These are phyloP conservation scores for Butorides virescens DNA, from an alignment of 2,113 vertebrate species.

Conservation along the genomic window DNA sequence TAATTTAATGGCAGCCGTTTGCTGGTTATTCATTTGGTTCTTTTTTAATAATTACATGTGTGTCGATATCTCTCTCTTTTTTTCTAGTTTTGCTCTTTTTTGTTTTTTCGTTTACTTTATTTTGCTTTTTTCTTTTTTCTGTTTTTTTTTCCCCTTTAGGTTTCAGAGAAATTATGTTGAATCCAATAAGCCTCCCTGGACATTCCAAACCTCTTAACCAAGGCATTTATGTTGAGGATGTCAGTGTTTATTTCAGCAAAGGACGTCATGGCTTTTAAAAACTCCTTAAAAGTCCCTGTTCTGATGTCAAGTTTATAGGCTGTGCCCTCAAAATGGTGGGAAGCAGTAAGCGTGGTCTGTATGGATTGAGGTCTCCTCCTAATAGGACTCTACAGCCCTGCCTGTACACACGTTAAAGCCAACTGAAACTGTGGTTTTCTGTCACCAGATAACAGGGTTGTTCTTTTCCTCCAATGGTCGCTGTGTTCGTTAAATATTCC, in stretches of 20 bases:
- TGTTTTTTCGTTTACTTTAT: constrained; percentile 79
- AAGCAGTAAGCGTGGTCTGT: constrained; percentile 73
- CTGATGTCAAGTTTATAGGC: constrained; percentile 79
- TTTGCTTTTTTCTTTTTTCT: constrained; percentile 79
- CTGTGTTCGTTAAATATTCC: constrained; percentile 72
- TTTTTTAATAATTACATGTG: constrained; percentile 65
- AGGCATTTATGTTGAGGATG: constrained; percentile 87
- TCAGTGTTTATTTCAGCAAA: constrained; percentile 89
- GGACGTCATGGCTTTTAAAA: constrained; percentile 88
- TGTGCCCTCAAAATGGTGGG: constrained; percentile 79
- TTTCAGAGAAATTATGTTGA: constrained; percentile 91
- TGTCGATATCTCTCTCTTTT: constrained; percentile 69
- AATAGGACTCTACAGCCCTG: constrained; percentile 73
- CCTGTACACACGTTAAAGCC: constrained; percentile 61
- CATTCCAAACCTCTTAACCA: constrained; percentile 87
- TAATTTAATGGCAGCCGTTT: constrained; percentile 40
- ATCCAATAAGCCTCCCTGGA: constrained; percentile 87
- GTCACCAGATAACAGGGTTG: constrained; percentile 72
- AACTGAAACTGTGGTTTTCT: constrained; percentile 66
- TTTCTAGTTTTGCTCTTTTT: constrained; percentile 79
- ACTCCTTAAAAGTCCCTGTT: constrained; percentile 79
- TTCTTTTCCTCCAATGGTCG: constrained; percentile 72
- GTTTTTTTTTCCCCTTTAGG: constrained; percentile 81
- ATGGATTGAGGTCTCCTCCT: constrained; percentile 76
- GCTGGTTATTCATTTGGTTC: constrained; percentile 66